Conservation (phyloP, 2,888 invertebrate species). For the Elysia crispata region DNA sequence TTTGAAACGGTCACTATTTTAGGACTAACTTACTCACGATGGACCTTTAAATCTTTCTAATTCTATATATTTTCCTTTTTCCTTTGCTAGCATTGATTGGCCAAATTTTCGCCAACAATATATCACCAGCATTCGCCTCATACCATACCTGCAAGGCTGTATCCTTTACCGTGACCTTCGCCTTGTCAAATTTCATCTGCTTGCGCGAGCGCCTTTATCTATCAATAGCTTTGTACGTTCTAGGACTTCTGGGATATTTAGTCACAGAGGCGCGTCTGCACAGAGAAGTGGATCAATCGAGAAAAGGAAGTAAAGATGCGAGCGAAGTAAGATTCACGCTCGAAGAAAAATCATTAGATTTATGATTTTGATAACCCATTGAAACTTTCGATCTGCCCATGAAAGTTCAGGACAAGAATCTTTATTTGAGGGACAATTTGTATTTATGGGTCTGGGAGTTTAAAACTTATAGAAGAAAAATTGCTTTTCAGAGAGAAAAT, state of each 20-base stretch:
- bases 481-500: no score
- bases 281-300: background rate
- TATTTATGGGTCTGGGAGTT: no score
- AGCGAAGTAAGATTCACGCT: background rate
- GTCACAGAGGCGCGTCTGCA: slow-evolving; percentile 26
- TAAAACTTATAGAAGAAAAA: no score
- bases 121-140: slow-evolving; percentile 64
- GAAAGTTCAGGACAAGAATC: no score
- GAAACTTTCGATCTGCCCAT: no score
- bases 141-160: slow-evolving; percentile 65
- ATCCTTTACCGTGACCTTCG: slow-evolving; percentile 63
- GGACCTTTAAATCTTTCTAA: no score
- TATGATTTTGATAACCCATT: no score
- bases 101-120: slow-evolving; percentile 60
- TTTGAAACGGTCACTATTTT: no score
- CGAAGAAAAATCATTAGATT: no score
- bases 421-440: no score
- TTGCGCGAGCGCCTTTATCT: slow-evolving; percentile 59
- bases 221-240: slow-evolving; percentile 53
- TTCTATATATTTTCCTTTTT: no score
- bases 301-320: background rate
- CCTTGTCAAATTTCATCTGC: slow-evolving; percentile 62
- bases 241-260: slow-evolving; percentile 48
- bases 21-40: no score
- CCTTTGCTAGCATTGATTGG: slow-evolving; percentile 58